These are phyloP conservation scores for Siniperca chuatsi DNA, from an alignment of 2,113 vertebrate genomes.

Conservation along the genomic window DNA sequence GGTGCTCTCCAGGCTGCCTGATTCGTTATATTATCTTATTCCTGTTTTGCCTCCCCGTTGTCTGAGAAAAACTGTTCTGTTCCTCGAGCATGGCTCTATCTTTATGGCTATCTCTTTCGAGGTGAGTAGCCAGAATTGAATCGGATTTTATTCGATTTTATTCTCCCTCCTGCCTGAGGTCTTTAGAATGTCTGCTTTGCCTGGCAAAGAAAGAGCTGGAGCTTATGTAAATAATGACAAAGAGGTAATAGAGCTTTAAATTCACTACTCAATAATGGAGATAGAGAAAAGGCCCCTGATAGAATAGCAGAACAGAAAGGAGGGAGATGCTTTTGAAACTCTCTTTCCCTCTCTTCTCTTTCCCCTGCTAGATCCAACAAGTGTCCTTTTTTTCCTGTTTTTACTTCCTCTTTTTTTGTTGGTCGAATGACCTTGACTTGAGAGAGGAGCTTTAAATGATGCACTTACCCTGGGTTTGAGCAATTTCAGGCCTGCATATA, in stretches of 20 bases:
- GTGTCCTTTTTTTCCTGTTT: not conserved
- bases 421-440: constrained; percentile 38
- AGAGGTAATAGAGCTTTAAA: constrained; percentile 60
- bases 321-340: constrained; percentile 31
- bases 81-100: constrained; percentile 40
- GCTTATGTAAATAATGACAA: constrained; percentile 61
- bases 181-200: constrained; percentile 25
- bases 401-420: not conserved
- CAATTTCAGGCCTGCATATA: constrained; percentile 12
- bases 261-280: constrained; percentile 42
- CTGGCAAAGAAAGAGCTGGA: constrained; percentile 47
- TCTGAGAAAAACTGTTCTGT: constrained; percentile 38
- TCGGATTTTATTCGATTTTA: constrained; percentile 38
- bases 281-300: constrained; percentile 22
- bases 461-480: constrained; percentile 15
- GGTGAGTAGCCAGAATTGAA: constrained; percentile 54
- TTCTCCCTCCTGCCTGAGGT: constrained; percentile 18
- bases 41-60: constrained; percentile 38
- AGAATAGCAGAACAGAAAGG: not conserved
- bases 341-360: not conserved
- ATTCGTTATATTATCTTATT: constrained; percentile 49
- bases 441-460: constrained; percentile 27
- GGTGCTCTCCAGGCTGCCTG: not conserved
- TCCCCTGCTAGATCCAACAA: constrained; percentile 12
- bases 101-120: constrained; percentile 41